Conservation (phyloP, 2,113 vertebrate species). For the Mesembrinibis cayennensis region DNA sequence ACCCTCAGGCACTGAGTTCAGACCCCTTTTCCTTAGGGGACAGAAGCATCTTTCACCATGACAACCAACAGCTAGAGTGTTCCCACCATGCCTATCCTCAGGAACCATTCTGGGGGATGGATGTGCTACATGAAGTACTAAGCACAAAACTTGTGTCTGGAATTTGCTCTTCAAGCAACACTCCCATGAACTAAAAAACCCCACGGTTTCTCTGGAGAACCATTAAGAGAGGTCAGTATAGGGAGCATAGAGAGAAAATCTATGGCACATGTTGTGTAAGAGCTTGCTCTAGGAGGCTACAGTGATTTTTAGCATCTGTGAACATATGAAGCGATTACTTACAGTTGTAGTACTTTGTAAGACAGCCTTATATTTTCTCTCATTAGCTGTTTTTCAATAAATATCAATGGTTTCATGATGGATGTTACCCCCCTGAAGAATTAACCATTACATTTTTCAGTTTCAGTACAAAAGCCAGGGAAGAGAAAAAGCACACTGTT, state of each 20-base stretch:
- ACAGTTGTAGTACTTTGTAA: background rate
- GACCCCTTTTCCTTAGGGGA: background rate
- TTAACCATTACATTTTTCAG: background rate
- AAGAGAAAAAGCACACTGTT: background rate
- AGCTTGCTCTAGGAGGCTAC: background rate
- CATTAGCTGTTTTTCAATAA: background rate
- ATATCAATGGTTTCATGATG: background rate
- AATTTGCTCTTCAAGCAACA: background rate
- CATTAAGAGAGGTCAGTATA: background rate
- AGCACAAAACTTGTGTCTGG: background rate
- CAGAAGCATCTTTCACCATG: background rate
- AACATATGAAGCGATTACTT: background rate
- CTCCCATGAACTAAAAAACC: background rate
- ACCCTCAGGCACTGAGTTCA: background rate
- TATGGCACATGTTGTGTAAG: background rate
- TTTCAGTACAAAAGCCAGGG: background rate
- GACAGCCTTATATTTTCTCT: background rate
- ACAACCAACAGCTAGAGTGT: background rate
- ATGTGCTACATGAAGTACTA: background rate
- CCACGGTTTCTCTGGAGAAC: background rate
- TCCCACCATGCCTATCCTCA: background rate
- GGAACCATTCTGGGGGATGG: background rate
- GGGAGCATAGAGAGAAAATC: background rate
- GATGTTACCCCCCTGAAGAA: background rate
- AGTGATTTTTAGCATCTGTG: background rate